phyloP scores from a whole-genome alignment of 2,888 invertebrate species.

The Idaea dimidiata region DNA sequence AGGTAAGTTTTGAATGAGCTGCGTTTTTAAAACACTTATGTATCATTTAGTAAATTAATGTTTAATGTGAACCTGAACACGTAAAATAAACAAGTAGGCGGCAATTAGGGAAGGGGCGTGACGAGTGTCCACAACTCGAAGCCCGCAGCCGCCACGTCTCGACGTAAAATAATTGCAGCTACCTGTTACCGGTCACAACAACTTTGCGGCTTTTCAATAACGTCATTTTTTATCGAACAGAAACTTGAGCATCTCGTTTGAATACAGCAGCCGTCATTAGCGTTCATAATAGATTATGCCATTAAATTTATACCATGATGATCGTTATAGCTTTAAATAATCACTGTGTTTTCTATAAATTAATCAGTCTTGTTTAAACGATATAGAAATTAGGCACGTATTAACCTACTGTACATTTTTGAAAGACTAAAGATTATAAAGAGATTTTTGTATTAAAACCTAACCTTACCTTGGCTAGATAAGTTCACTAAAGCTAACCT shows the following conservation, averaged over 20 bases:
- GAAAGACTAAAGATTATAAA: too few species aligned
- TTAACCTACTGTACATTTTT: too few species aligned
- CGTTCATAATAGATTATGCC: constrained; percentile 6
- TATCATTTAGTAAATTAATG: constrained; percentile 28
- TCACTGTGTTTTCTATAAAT: too few species aligned
- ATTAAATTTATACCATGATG: too few species aligned
- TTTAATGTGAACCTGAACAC: constrained; percentile 40
- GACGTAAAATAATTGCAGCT: constrained; percentile 45
- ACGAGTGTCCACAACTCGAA: constrained; percentile 22
- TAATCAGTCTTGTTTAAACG: too few species aligned
- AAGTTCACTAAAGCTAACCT: too few species aligned
- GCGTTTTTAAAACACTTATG: constrained; percentile 22
- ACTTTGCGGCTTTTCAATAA: constrained; percentile 29
- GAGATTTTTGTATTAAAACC: too few species aligned
- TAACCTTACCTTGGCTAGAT: too few species aligned
- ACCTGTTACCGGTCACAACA: constrained; percentile 38
- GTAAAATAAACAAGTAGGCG: constrained; percentile 68
- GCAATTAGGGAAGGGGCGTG: constrained; percentile 59
- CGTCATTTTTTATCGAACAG: constrained; percentile 27
- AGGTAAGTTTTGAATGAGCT: constrained; percentile 49
- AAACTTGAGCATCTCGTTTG: constrained; percentile 7
- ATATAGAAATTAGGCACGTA: too few species aligned
- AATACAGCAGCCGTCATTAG: background rate
- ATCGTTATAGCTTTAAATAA: background rate
- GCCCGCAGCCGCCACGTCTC: constrained; percentile 31